phyloP scores from a whole-genome alignment of 2,888 invertebrate species.

The Zaprionus bogoriensis region DNA sequence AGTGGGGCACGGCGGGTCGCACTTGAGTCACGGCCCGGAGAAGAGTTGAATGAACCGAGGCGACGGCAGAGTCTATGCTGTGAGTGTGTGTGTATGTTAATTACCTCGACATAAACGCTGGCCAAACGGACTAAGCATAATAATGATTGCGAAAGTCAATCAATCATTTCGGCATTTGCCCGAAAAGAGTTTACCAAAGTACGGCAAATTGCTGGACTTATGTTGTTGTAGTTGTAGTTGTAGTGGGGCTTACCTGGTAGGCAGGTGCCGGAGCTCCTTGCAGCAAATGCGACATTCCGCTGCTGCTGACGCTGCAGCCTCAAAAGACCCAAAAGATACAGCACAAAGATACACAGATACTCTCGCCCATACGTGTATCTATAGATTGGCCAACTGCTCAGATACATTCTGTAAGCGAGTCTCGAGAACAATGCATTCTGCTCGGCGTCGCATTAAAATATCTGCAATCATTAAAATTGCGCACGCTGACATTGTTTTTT shows the following conservation, averaged over 20 bases:
- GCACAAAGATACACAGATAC: conserved; percentile 7
- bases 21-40: conserved; percentile 1
- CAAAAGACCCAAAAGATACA: conserved; percentile 21
- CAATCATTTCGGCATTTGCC: conserved; percentile 70
- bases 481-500: conserved; percentile 75
- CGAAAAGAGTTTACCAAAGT: conserved; percentile 30
- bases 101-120: conserved; percentile 56
- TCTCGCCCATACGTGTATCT: neutral
- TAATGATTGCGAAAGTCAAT: conserved; percentile 68
- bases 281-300: conserved; percentile 27
- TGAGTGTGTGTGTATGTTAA: conserved; percentile 55
- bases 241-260: neutral
- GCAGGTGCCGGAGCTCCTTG: conserved; percentile 1
- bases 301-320: conserved; percentile 38
- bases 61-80: conserved; percentile 6
- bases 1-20: conserved; percentile 19
- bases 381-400: conserved; percentile 4
- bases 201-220: conserved; percentile 35
- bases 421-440: conserved; percentile 70
- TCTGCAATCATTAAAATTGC: conserved; percentile 79
- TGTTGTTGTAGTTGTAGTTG: neutral
- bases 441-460: conserved; percentile 78
- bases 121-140: conserved; percentile 56
- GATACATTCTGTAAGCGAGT: conserved; percentile 37
- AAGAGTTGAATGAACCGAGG: conserved; percentile 45